A percentile compares a stretch with the other conserved stretches of the same genome.
Evolutionary conservation across 2,888 invertebrate species (phyloP).

Genomic region (Nomada ruficornis): DNA sequence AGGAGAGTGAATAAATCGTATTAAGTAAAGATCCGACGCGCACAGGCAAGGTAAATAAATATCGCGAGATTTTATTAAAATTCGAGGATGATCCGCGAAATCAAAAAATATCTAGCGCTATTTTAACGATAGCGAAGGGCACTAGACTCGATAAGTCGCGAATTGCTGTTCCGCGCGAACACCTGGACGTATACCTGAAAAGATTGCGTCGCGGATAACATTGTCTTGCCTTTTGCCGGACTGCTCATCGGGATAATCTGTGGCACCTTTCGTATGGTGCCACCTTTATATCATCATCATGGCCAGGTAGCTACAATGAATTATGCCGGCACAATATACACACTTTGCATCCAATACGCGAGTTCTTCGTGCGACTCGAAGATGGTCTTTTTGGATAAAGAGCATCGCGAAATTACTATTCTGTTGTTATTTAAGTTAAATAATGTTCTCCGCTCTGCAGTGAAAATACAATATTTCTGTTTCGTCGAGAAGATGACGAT

Average conservation of each 20-base stretch:
- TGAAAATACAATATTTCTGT: too few relatives aligned
- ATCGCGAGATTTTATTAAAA: neutral
- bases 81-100: slow-evolving; percentile 5
- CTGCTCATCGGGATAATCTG: slow-evolving; percentile 59
- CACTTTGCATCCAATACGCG: neutral
- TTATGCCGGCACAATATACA: slow-evolving; percentile 6
- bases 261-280: slow-evolving; percentile 51
- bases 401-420: too few relatives aligned
- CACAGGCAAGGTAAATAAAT: neutral
- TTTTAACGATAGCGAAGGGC: slow-evolving; percentile 33
- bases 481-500: too few relatives aligned
- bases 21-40: neutral
- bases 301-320: slow-evolving; percentile 35
- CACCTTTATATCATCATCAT: slow-evolving; percentile 71
- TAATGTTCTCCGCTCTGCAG: too few relatives aligned
- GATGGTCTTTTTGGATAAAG: too few relatives aligned
- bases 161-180: slow-evolving; percentile 76
- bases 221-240: slow-evolving; percentile 67
- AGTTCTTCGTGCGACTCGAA: too few relatives aligned
- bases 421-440: too few relatives aligned
- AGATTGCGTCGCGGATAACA: slow-evolving; percentile 75
- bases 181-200: slow-evolving; percentile 64
- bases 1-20: neutral
- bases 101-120: slow-evolving; percentile 19
- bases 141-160: slow-evolving; percentile 37